Conservation (phyloP, 1,140 invertebrate species). For the Ceratina japonica region DNA sequence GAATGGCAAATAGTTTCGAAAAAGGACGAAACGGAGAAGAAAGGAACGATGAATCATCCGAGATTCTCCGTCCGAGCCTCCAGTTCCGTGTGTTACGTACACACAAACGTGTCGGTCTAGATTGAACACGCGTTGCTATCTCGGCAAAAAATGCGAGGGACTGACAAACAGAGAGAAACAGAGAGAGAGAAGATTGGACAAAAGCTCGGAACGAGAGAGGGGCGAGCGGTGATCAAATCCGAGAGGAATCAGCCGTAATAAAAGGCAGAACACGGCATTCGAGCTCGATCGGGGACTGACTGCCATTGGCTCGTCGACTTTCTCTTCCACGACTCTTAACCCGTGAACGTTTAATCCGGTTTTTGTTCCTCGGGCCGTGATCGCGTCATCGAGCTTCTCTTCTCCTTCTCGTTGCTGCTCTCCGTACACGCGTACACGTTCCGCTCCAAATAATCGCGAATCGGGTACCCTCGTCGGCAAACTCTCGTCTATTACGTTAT, state of each 20-base stretch:
- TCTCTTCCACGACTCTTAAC: conserved; percentile 59
- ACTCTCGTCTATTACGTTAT: background rate
- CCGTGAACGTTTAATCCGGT: conserved; percentile 53
- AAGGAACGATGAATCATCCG: background rate
- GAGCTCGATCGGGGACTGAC: conserved; percentile 52
- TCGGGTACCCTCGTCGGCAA: background rate
- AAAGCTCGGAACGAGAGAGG: conserved; percentile 25
- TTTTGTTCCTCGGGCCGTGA: conserved; percentile 17
- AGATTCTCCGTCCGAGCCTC: background rate
- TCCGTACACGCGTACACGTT: background rate
- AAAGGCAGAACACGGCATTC: conserved; percentile 59
- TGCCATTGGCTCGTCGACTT: conserved; percentile 63
- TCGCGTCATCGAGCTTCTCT: background rate
- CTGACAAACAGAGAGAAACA: too few species aligned
- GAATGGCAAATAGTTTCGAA: too few species aligned
- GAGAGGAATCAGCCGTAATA: conserved; percentile 56
- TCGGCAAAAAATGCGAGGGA: conserved; percentile 34
- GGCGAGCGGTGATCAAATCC: conserved; percentile 43
- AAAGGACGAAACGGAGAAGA: background rate
- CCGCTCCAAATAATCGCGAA: background rate
- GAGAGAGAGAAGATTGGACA: conserved; percentile 16
- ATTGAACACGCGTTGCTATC: conserved; percentile 29
- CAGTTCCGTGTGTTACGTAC: background rate
- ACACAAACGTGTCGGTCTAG: background rate
- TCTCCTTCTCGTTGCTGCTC: background rate